A percentile compares a stretch with the other conserved stretches of the same genome.
phyloP scores from a whole-genome alignment of 2,888 invertebrate genomes.

The Lasioglossum villosulum region DNA sequence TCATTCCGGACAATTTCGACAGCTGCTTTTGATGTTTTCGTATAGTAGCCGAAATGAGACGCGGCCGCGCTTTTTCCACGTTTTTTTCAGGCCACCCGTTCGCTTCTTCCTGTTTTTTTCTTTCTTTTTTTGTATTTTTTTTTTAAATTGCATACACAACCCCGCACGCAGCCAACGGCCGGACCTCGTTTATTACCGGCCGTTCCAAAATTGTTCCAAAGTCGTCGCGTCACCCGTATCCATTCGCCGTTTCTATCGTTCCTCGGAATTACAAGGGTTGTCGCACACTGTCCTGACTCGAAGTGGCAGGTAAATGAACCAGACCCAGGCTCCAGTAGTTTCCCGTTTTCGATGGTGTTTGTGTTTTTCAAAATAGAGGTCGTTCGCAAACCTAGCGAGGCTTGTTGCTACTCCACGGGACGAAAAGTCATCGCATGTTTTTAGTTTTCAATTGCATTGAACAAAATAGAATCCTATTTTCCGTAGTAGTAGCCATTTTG shows the following conservation, averaged over 20 bases:
- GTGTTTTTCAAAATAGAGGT: background rate
- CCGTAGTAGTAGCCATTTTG: too few species aligned
- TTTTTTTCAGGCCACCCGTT: background rate
- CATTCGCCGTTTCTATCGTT: background rate
- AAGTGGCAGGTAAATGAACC: conserved; percentile 15
- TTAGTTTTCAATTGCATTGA: background rate
- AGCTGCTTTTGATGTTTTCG: conserved; percentile 69
- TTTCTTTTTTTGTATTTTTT: background rate
- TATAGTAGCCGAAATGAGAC: conserved; percentile 32
- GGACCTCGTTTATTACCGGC: conserved; percentile 14
- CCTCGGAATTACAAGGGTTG: background rate
- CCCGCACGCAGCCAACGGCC: background rate
- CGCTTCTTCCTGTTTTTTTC: background rate
- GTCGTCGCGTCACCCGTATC: background rate
- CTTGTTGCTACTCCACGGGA: background rate
- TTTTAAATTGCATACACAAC: conserved; percentile 5
- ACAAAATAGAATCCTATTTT: too few species aligned
- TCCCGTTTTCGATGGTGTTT: background rate
- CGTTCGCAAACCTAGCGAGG: background rate
- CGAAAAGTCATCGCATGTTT: background rate
- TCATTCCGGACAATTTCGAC: conserved; percentile 68
- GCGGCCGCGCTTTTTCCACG: background rate
- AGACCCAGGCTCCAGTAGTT: background rate
- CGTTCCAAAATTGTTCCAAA: conserved; percentile 10
- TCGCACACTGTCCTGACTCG: background rate